Percentiles rank a stretch among this genome's conserved stretches.
Evolutionary conservation across 2,888 invertebrate species (phyloP).

Genomic region (Drosophila demipolita): DNA sequence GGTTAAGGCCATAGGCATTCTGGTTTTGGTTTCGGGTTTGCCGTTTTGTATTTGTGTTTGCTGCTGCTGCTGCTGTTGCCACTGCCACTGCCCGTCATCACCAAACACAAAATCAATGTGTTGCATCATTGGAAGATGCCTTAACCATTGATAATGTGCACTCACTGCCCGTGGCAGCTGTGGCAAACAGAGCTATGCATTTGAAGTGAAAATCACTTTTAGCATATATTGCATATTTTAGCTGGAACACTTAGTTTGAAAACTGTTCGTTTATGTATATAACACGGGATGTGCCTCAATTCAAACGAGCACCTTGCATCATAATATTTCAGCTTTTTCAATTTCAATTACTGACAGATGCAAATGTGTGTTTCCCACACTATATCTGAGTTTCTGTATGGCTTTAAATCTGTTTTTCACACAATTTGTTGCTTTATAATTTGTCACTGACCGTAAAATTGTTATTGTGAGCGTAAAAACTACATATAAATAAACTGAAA

Average conservation of each 20-base stretch:
- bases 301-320: neutral
- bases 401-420: neutral
- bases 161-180: neutral
- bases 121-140: conserved; percentile 19
- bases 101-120: conserved; percentile 26
- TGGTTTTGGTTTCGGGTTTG: conserved; percentile 2
- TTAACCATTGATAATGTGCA: conserved; percentile 15
- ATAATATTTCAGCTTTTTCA: neutral
- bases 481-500: neutral
- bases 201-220: neutral
- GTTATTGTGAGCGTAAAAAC: neutral
- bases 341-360: neutral
- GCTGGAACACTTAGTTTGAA: neutral
- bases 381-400: neutral
- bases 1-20: conserved; percentile 8
- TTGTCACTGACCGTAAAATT: neutral
- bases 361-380: neutral
- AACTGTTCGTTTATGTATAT: neutral
- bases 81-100: conserved; percentile 4
- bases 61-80: conserved; percentile 7
- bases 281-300: neutral
- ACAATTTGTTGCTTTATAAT: neutral
- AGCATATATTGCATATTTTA: neutral
- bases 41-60: conserved; percentile 17
- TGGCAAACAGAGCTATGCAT: neutral